A percentile compares a stretch with the other conserved stretches of the same genome.
Conservation (phyloP, 1,140 invertebrate genomes). For the Mactra quadrangularis region DNA sequence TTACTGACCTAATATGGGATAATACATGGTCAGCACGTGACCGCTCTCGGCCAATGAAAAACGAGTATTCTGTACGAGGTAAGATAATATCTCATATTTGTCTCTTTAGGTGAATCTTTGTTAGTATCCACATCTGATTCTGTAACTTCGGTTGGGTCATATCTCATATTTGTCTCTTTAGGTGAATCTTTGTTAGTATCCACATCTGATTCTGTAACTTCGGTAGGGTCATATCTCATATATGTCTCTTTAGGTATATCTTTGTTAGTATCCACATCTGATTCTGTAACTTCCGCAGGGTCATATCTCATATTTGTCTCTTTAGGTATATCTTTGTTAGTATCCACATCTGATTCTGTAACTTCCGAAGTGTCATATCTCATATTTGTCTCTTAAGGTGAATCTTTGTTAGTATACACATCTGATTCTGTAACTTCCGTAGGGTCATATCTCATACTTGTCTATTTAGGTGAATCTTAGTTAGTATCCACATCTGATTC, state of each 20-base stretch:
- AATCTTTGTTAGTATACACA: too few species aligned
- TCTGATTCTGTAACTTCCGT: background rate
- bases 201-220: slow-evolving; percentile 4
- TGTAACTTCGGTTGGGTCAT: background rate
- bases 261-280: too few species aligned
- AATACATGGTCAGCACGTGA: too few species aligned
- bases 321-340: background rate
- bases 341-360: too few species aligned
- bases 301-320: background rate
- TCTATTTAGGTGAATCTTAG: background rate
- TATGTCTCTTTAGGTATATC: background rate
- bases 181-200: background rate
- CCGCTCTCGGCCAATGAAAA: too few species aligned
- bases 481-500: slow-evolving; percentile 8
- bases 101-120: background rate
- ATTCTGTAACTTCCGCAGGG: background rate
- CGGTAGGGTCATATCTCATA: background rate
- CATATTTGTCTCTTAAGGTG: too few species aligned
- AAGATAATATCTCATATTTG: too few species aligned
- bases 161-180: background rate
- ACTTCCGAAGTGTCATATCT: too few species aligned
- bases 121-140: slow-evolving; percentile 7
- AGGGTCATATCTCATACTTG: background rate
- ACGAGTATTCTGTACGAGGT: too few species aligned
- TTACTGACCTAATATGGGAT: too few species aligned